These are phyloP conservation scores for Melanotaenia trifasciata DNA, from an alignment of 2,797 vertebrate species.

Conservation along the genomic window DNA sequence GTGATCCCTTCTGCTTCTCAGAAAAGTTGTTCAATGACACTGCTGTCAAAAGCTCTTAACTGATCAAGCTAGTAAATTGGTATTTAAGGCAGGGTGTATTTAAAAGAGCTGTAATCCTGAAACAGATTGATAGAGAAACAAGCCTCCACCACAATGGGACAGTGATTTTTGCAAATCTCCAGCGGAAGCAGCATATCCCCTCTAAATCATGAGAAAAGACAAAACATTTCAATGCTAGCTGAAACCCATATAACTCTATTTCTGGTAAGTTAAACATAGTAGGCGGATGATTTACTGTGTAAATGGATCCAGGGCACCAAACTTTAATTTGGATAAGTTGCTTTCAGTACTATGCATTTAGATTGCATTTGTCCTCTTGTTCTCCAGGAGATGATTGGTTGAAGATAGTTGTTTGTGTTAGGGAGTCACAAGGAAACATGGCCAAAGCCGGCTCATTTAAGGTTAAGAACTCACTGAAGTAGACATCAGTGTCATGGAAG, in stretches of 20 bases:
- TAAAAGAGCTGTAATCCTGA: slow-evolving; percentile 46
- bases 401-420: neutral
- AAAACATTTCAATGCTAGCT: slow-evolving; percentile 34
- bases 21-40: slow-evolving; percentile 67
- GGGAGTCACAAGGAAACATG: too few species aligned
- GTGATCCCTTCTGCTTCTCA: slow-evolving; percentile 57
- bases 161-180: slow-evolving; percentile 50
- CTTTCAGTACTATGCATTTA: neutral
- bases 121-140: slow-evolving; percentile 47
- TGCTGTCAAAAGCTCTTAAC: slow-evolving; percentile 68
- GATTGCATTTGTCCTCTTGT: too few species aligned
- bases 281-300: slow-evolving; percentile 9
- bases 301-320: neutral
- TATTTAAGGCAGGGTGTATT: slow-evolving; percentile 57
- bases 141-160: slow-evolving; percentile 42
- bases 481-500: neutral
- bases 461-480: neutral
- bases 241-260: slow-evolving; percentile 17
- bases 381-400: neutral
- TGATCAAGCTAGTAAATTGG: slow-evolving; percentile 67
- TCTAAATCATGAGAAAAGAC: slow-evolving; percentile 30
- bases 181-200: slow-evolving; percentile 29
- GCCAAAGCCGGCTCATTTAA: neutral
- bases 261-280: slow-evolving; percentile 16
- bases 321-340: neutral